Conservation (phyloP, 2,797 vertebrate species). For the Morelia viridis region DNA sequence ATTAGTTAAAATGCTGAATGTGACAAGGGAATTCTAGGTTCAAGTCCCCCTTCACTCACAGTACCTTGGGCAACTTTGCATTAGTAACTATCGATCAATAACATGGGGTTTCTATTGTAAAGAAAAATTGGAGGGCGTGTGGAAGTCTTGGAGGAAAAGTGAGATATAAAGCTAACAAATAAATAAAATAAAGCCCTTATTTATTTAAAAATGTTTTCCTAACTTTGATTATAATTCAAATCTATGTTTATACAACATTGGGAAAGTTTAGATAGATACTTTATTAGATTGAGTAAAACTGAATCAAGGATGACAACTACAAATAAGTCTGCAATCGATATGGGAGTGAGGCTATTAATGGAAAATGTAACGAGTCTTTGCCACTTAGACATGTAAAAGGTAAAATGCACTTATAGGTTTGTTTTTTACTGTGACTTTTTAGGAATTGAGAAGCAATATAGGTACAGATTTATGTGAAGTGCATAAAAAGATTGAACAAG, state of each 20-base stretch:
- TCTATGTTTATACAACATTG: neutral
- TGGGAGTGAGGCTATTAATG: neutral
- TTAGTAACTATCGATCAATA: neutral
- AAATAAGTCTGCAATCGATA: neutral
- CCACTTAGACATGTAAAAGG: conserved; percentile 5
- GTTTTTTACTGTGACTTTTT: neutral
- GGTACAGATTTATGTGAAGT: conserved; percentile 16
- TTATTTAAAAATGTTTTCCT: neutral
- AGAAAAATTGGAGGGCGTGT: neutral
- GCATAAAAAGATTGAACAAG: neutral
- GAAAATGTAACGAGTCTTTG: neutral
- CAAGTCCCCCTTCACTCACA: neutral
- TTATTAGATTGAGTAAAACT: neutral
- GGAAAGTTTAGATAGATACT: neutral
- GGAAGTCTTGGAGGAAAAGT: neutral
- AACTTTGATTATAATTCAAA: neutral
- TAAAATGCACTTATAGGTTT: neutral
- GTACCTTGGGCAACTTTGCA: neutral
- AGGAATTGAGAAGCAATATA: conserved; percentile 47
- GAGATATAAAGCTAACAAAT: neutral
- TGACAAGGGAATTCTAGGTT: neutral
- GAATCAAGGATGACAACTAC: neutral
- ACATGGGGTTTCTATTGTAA: neutral
- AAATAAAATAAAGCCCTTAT: neutral
- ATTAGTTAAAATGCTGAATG: neutral